Conservation (phyloP, 2,113 vertebrate genomes). For the Colossoma macropomum region DNA sequence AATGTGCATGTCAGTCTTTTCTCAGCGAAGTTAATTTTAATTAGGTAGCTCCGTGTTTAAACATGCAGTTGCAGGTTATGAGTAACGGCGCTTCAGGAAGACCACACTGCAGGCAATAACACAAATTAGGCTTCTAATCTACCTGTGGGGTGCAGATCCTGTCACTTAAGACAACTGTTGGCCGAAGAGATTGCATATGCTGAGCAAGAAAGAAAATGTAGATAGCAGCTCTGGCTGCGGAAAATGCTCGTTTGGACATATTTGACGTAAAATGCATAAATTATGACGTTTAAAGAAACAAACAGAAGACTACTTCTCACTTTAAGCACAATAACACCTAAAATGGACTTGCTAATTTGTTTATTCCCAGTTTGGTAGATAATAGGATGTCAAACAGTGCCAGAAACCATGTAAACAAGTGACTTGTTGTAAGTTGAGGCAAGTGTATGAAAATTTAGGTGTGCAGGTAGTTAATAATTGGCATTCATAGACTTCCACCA, state of each 20-base stretch:
- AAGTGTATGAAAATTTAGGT: no score
- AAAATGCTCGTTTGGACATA: neutral
- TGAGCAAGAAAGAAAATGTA: neutral
- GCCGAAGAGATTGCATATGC: neutral
- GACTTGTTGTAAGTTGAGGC: no score
- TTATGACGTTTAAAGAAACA: no score
- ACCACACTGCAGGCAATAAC: neutral
- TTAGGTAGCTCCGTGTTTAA: conserved; percentile 7
- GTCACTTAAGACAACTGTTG: neutral
- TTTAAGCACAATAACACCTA: no score
- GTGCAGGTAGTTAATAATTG: no score
- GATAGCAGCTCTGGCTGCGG: neutral
- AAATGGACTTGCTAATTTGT: no score
- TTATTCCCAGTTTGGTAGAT: no score
- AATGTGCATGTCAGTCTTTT: neutral
- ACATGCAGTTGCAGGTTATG: neutral
- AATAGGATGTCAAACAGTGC: no score
- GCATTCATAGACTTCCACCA: no score
- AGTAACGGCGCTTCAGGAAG: neutral
- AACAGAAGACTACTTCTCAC: no score
- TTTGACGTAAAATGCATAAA: no score
- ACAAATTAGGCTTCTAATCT: conserved; percentile 7
- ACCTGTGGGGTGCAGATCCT: neutral
- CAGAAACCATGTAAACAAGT: no score
- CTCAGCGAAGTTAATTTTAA: conserved; percentile 23